phyloP scores from a whole-genome alignment of 1,140 invertebrate genomes.

The Amphibalanus amphitrite region DNA sequence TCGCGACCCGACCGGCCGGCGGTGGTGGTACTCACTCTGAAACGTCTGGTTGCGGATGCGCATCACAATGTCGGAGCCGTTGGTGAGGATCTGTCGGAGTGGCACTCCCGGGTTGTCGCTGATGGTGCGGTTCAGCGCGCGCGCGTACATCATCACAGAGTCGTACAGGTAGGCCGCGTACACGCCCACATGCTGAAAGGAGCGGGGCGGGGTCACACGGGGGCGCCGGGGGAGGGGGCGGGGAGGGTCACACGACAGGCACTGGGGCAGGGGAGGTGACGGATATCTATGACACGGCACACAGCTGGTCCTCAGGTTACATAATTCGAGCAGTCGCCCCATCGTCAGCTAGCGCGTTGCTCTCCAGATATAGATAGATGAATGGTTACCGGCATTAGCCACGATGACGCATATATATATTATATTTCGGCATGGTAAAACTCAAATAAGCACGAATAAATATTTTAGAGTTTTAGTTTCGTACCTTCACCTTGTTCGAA shows the following conservation, averaged over 20 bases:
- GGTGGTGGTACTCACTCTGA: neutral
- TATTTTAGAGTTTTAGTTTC: too few relatives aligned
- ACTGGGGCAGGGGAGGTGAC: neutral
- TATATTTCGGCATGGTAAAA: too few relatives aligned
- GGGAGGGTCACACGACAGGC: neutral
- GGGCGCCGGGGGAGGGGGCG: neutral
- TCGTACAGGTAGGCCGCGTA: slow-evolving; percentile 94
- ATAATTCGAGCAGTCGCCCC: too few relatives aligned
- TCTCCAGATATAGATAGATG: too few relatives aligned
- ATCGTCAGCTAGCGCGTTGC: too few relatives aligned
- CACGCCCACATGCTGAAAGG: slow-evolving; percentile 53
- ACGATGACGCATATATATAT: too few relatives aligned
- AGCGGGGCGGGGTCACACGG: neutral
- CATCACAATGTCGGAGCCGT: neutral
- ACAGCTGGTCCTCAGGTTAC: too few relatives aligned
- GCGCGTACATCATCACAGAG: slow-evolving; percentile 78
- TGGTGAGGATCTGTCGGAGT: neutral
- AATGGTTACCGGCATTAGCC: too few relatives aligned
- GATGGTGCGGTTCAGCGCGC: slow-evolving; percentile 36
- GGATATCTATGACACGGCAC: neutral
- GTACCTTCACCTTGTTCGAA: too few relatives aligned
- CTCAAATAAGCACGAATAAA: too few relatives aligned
- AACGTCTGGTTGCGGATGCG: slow-evolving; percentile 2
- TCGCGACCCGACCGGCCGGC: too few relatives aligned
- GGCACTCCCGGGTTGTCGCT: neutral